Conservation (phyloP, 2,113 vertebrate species). For the Otus sunia region DNA sequence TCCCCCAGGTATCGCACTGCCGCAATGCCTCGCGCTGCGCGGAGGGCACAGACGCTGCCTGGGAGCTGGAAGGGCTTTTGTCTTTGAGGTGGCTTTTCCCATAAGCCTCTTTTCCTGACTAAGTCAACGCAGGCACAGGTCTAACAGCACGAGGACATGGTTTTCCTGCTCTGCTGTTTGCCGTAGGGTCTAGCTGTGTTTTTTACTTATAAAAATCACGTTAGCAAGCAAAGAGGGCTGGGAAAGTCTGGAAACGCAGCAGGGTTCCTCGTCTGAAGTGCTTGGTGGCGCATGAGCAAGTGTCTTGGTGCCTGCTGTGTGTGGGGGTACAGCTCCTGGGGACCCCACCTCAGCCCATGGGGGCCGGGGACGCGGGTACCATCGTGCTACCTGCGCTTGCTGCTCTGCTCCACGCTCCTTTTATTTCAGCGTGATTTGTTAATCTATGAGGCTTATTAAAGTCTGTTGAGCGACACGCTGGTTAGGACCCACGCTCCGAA, state of each 20-base stretch:
- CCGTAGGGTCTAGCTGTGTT: fast-evolving
- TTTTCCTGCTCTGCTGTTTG: not conserved
- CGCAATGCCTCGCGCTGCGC: fast-evolving
- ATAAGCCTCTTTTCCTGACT: not conserved
- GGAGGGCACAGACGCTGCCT: not conserved
- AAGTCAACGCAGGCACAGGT: not conserved
- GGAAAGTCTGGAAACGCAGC: fast-evolving
- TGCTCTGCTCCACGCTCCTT: not conserved
- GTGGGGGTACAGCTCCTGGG: not conserved
- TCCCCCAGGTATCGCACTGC: not conserved
- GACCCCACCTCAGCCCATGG: not conserved
- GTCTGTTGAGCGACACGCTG: not conserved
- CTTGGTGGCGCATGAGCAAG: not conserved
- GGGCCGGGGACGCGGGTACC: not conserved
- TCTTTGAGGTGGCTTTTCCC: not conserved
- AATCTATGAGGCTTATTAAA: not conserved
- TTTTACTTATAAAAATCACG: not conserved
- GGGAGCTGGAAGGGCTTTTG: not conserved
- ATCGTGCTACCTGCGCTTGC: fast-evolving
- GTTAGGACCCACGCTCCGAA: not conserved
- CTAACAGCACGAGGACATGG: not conserved
- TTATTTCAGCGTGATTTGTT: not conserved
- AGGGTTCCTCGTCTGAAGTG: not conserved
- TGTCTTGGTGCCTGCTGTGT: fast-evolving
- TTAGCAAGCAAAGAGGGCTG: not conserved